These are phyloP conservation scores for Phragmatobia fuliginosa DNA, from an alignment of 2,888 invertebrate species.

Conservation along the genomic window DNA sequence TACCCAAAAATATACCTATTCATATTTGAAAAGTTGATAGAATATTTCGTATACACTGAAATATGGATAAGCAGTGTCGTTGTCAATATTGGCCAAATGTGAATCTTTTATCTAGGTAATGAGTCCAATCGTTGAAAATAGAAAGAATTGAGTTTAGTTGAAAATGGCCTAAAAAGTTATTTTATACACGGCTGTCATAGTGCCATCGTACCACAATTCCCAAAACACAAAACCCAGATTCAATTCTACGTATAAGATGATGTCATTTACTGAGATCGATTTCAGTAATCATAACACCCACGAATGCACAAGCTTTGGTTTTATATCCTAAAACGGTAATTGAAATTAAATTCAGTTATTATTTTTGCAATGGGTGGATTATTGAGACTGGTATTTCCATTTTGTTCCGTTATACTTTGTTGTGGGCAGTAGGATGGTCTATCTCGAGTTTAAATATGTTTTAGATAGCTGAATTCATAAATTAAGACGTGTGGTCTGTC, in stretches of 20 bases:
- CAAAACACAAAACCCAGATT: neutral
- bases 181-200: neutral
- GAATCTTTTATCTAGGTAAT: too few relatives aligned
- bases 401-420: neutral
- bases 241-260: neutral
- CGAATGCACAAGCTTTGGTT: neutral
- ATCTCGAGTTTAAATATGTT: neutral
- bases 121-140: too few relatives aligned
- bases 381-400: neutral
- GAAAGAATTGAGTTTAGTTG: neutral
- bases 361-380: neutral
- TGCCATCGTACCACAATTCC: neutral
- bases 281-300: slow-evolving; percentile 7
- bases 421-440: neutral
- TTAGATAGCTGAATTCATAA: neutral
- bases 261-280: slow-evolving; percentile 1
- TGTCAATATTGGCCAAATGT: neutral
- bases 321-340: neutral
- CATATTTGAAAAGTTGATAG: too few relatives aligned
- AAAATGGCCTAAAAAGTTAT: neutral
- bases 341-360: slow-evolving; percentile 2
- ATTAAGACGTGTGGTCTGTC: neutral
- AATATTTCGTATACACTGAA: neutral
- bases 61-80: neutral
- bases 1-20: neutral